Conservation (phyloP, 2,797 vertebrate genomes). For the Gila robusta region DNA sequence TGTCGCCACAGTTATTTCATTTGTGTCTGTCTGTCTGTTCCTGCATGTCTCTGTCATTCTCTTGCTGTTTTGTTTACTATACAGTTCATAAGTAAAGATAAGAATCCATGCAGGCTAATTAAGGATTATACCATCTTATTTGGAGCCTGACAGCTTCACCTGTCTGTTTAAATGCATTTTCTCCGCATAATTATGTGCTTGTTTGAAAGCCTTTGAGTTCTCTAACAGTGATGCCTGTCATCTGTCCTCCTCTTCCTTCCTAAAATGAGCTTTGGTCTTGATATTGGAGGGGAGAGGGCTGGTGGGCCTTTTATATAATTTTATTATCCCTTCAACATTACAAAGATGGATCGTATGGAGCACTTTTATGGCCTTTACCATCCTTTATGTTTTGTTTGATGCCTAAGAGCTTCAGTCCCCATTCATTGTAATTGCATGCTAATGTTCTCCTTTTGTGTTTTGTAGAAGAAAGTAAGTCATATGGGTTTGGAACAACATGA, state of each 20-base stretch:
- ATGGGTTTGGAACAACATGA: background rate
- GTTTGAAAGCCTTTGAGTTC: conserved; percentile 32
- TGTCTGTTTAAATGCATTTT: conserved; percentile 44
- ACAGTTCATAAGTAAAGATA: conserved; percentile 13
- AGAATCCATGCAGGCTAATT: conserved; percentile 26
- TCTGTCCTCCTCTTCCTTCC: conserved; percentile 14
- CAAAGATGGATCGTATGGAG: conserved; percentile 11
- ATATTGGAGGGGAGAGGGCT: conserved; percentile 30
- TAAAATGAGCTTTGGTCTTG: conserved; percentile 32
- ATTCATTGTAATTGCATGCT: conserved; percentile 4
- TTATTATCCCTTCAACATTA: conserved; percentile 13
- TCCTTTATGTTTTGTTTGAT: background rate
- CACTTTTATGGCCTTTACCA: conserved; percentile 20
- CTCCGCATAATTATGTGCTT: background rate
- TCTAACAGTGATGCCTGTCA: conserved; percentile 40
- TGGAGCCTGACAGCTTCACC: conserved; percentile 31
- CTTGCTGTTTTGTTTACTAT: conserved; percentile 19
- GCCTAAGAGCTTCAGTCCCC: too few species aligned
- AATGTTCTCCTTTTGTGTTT: conserved; percentile 23
- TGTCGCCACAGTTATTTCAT: conserved; percentile 7
- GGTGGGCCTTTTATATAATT: conserved; percentile 47
- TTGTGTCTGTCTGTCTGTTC: conserved; percentile 1
- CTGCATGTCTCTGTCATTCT: background rate
- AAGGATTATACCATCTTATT: conserved; percentile 25
- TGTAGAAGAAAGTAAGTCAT: background rate